Evolutionary conservation across 2,113 vertebrate species (phyloP).

Genomic region (Rhipidura dahli): DNA sequence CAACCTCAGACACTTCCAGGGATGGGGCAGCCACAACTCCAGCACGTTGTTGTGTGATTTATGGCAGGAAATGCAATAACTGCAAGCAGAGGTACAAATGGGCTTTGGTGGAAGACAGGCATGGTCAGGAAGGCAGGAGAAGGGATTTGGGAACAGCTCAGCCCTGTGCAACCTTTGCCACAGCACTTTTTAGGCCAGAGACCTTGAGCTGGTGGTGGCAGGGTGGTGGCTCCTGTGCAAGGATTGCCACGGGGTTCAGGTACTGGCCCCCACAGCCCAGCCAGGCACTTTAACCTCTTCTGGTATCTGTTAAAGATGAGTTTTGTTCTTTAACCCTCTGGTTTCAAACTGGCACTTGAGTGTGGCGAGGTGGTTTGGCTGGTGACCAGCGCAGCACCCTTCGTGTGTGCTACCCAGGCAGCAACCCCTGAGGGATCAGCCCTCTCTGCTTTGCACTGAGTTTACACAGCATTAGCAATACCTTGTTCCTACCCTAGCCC

Average conservation of each 20-base stretch:
- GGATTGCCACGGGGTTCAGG: background rate
- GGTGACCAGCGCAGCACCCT: background rate
- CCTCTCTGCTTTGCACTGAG: background rate
- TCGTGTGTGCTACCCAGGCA: background rate
- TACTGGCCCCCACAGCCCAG: background rate
- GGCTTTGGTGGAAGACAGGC: background rate
- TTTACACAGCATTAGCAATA: background rate
- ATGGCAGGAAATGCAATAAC: background rate
- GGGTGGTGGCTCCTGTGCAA: background rate
- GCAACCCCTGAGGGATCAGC: background rate
- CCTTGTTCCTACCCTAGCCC: background rate
- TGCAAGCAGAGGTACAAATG: background rate
- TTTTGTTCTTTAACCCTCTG: background rate
- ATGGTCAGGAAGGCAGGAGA: background rate
- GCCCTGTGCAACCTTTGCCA: background rate
- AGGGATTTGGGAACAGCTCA: background rate
- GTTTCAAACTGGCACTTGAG: background rate
- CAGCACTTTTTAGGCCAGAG: background rate
- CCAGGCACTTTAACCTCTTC: background rate
- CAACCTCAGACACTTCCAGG: background rate
- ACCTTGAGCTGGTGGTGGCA: background rate
- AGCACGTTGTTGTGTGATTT: background rate
- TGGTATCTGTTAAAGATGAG: background rate
- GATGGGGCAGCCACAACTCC: background rate
- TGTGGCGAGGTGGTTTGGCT: background rate